phyloP scores from a whole-genome alignment of 35 echinoderm and acorn worm genomes.

The Apostichopus parvimensis region DNA sequence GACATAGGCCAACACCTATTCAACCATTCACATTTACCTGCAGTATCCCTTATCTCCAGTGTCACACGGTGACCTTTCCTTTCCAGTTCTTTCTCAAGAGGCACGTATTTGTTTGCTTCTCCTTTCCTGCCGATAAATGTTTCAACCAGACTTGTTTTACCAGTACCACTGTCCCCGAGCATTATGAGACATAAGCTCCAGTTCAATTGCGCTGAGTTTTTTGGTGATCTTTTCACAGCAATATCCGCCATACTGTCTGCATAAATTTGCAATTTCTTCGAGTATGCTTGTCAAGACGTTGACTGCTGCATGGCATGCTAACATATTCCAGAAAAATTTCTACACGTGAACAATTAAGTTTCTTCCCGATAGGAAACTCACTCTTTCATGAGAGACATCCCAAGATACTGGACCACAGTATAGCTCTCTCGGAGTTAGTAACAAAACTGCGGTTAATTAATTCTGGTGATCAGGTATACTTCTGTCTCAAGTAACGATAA shows the following conservation, averaged over 20 bases:
- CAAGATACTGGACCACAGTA: background rate
- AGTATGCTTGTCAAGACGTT: background rate
- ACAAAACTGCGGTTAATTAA: background rate
- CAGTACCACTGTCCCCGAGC: conserved; percentile 76
- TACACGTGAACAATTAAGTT: too few relatives aligned
- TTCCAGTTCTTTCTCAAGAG: conserved; percentile 28
- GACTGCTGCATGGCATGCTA: background rate
- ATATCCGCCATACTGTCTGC: conserved; percentile 47
- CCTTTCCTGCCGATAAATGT: conserved; percentile 17
- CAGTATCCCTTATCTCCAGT: conserved; percentile 82
- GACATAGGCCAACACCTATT: background rate
- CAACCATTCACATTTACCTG: conserved; percentile 46
- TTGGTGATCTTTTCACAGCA: conserved; percentile 41
- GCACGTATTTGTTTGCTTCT: conserved; percentile 16
- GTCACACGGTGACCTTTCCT: conserved; percentile 59
- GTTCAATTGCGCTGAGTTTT: conserved; percentile 36
- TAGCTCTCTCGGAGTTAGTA: background rate
- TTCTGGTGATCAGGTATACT: background rate
- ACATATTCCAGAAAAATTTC: background rate
- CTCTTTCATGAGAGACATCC: background rate
- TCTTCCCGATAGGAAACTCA: too few relatives aligned
- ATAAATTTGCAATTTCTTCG: background rate
- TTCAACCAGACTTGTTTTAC: conserved; percentile 77
- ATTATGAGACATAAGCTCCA: conserved; percentile 54
- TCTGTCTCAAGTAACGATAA: too few relatives aligned